Conservation (phyloP, 2,797 vertebrate genomes). For the Champsocephalus esox region DNA sequence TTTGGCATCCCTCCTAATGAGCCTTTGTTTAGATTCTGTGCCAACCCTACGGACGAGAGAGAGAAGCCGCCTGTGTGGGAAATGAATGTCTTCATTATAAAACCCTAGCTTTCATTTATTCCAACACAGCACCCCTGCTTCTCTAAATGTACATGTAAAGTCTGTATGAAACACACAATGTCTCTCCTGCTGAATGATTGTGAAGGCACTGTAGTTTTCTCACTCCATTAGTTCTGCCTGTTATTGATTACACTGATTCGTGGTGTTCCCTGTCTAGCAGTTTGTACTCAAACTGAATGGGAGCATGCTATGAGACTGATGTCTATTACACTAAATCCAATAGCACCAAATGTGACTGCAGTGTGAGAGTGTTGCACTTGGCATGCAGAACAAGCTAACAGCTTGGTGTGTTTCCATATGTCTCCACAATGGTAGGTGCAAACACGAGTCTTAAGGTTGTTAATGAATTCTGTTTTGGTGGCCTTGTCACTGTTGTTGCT, state of each 20-base stretch:
- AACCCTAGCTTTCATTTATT: conserved; percentile 25
- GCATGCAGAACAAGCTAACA: conserved; percentile 33
- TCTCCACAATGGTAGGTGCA: conserved; percentile 6
- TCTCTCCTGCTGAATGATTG: conserved; percentile 35
- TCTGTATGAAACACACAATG: conserved; percentile 31
- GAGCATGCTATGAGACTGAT: conserved; percentile 42
- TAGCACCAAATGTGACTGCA: conserved; percentile 39
- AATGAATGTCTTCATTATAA: conserved; percentile 16
- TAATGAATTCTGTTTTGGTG: conserved; percentile 29
- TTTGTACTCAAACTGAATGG: conserved; percentile 26
- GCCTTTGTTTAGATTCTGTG: conserved; percentile 3
- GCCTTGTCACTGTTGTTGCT: conserved; percentile 41
- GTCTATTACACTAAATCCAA: conserved; percentile 40
- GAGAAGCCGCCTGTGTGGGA: neutral
- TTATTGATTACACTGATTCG: conserved; percentile 31
- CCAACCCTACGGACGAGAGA: neutral
- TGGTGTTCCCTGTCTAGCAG: neutral
- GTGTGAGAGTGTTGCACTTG: conserved; percentile 22
- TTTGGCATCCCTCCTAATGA: conserved; percentile 6
- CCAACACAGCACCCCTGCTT: conserved; percentile 11
- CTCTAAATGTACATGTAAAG: conserved; percentile 16
- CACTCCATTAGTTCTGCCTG: conserved; percentile 27
- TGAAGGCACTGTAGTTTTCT: conserved; percentile 35
- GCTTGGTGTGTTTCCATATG: conserved; percentile 30
- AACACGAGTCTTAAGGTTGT: conserved; percentile 25